A percentile compares a stretch with the other conserved stretches of the same genome.
phyloP scores from a whole-genome alignment of 2,113 vertebrate genomes.

The Channa argus region DNA sequence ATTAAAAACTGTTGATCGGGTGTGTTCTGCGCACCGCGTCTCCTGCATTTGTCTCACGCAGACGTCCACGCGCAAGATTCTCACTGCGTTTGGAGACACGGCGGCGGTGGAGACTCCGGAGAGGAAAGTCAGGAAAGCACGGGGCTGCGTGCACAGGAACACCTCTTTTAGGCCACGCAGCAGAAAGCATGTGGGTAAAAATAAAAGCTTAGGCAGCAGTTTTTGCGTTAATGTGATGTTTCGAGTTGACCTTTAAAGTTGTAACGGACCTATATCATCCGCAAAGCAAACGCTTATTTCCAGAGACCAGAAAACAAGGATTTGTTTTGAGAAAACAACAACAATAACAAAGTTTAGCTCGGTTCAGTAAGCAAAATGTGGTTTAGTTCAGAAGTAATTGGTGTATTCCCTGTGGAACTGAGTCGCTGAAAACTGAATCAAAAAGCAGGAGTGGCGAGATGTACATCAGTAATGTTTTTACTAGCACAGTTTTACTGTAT shows the following conservation, averaged over 20 bases:
- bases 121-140: slow-evolving; percentile 68
- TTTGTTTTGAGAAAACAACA: background rate
- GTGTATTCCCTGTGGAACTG: background rate
- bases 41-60: slow-evolving; percentile 19
- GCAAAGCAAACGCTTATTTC: background rate
- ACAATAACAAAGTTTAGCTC: slow-evolving; percentile 17
- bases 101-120: slow-evolving; percentile 41
- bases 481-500: background rate
- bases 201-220: slow-evolving; percentile 22
- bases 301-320: background rate
- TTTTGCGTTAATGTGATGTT: slow-evolving; percentile 1
- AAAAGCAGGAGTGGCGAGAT: background rate
- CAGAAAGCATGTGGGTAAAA: slow-evolving; percentile 19
- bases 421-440: background rate
- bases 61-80: slow-evolving; percentile 19
- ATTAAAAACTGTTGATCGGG: background rate
- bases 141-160: slow-evolving; percentile 52
- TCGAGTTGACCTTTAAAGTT: slow-evolving; percentile 7
- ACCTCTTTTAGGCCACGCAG: slow-evolving; percentile 60
- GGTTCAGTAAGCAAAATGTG: slow-evolving; percentile 35
- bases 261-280: background rate
- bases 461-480: background rate
- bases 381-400: background rate
- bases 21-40: background rate
- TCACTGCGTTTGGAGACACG: slow-evolving; percentile 33